These are phyloP conservation scores for Copidosoma floridanum DNA, from an alignment of 1,140 invertebrate species.

Conservation along the genomic window DNA sequence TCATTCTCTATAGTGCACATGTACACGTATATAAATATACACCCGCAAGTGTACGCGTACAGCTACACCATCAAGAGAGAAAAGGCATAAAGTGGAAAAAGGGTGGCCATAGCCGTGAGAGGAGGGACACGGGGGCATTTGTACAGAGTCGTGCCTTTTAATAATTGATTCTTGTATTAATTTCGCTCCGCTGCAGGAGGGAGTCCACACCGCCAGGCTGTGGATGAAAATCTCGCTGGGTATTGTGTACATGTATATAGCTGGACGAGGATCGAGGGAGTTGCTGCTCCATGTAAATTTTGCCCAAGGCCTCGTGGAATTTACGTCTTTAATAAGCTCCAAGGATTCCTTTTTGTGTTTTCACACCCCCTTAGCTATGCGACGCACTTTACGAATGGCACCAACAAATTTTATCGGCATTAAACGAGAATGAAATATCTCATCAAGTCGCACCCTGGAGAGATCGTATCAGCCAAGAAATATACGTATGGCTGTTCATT, in stretches of 20 bases:
- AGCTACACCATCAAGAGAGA: not conserved
- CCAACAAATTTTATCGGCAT: too few relatives aligned
- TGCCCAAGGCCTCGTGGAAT: not conserved
- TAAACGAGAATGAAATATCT: too few relatives aligned
- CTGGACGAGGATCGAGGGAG: too few relatives aligned
- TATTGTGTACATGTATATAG: too few relatives aligned
- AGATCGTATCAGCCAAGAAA: too few relatives aligned
- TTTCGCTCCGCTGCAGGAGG: constrained; percentile 12
- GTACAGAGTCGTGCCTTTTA: constrained; percentile 11
- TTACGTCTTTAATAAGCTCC: constrained; percentile 21
- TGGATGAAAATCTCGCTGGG: not conserved
- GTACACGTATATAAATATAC: not conserved
- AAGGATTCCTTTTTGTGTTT: constrained; percentile 3
- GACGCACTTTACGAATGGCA: too few relatives aligned
- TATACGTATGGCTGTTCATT: too few relatives aligned
- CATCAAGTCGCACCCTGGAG: too few relatives aligned
- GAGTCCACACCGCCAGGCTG: too few relatives aligned
- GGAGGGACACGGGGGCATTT: not conserved
- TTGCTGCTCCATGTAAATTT: too few relatives aligned
- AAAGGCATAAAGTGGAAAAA: constrained; percentile 21
- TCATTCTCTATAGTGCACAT: not conserved
- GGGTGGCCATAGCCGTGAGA: too few relatives aligned
- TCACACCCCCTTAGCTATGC: too few relatives aligned
- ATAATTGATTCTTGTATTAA: constrained; percentile 28
- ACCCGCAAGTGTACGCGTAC: not conserved